Percentiles rank a stretch among this genome's conserved stretches.
Evolutionary conservation across 37 sponge, comb jelly and placozoan species (phyloP).

Genomic region (Ephydatia muelleri): DNA sequence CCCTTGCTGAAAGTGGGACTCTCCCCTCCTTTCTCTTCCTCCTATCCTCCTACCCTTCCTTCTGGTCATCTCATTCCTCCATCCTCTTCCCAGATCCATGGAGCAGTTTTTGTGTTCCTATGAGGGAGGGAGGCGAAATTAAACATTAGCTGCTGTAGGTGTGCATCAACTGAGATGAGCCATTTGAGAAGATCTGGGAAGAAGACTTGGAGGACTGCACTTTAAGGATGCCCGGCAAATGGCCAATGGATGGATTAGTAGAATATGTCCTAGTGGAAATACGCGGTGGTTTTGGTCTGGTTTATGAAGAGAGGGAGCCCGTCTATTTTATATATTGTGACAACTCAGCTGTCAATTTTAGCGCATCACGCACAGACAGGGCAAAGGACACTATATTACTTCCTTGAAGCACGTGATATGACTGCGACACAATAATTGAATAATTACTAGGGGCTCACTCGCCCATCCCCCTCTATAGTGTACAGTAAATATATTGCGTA

Average conservation of each 20-base stretch:
- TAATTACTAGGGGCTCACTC: neutral
- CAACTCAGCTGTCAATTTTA: too few species aligned
- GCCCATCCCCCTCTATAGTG: neutral
- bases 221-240: conserved; percentile 78
- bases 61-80: neutral
- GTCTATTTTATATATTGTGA: too few species aligned
- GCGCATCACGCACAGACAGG: too few species aligned
- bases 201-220: conserved; percentile 88
- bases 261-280: neutral
- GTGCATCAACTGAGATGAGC: conserved; percentile 73
- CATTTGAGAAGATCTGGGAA: conserved; percentile 85
- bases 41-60: too few species aligned
- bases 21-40: neutral
- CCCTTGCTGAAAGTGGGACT: too few species aligned
- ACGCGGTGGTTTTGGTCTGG: too few species aligned
- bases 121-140: neutral
- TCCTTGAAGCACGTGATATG: neutral
- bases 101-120: neutral
- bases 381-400: neutral
- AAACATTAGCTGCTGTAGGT: conserved; percentile 48
- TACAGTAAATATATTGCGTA: neutral
- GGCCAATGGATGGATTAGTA: conserved; percentile 12
- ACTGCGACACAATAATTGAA: neutral
- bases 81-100: neutral
- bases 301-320: too few species aligned